Base-by-base conservation (phyloP, 1,140 invertebrate species). In the Tyrophagus putrescentiae region DNA sequence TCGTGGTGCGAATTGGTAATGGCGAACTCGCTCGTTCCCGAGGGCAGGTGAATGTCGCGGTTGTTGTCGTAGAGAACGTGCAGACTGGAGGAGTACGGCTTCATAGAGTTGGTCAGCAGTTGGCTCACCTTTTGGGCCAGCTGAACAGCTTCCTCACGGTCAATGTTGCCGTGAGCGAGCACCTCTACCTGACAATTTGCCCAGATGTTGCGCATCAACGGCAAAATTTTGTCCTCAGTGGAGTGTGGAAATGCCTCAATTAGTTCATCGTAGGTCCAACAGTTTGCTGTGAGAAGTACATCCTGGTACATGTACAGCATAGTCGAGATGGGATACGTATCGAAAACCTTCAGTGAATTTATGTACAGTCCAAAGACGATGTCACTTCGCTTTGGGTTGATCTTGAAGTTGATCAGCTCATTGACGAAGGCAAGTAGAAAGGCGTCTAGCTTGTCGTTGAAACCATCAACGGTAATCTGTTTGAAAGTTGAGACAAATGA, bases 381-480 rank as follows among this genome's bases (percentile, higher is more conserved):
- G 6, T 48, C 45, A 21, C 7, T 9, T 7, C 45, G 45, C 31
- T 7, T 21, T 9, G 45, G 45, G 31, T 18, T 48, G 7, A 18
- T 18, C 31, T 48, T 48, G 31, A 48, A 48, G 18, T 48, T 48
- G 45, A 48, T 6, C 45, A 48, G 21, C 31, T 48, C 45, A 21
- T 7, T 48, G 31, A 48, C 21, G 6, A 48, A 7, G 7, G 45
- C 21, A 48, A 25, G 31, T 21, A 48, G 21, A 48, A 48, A 48
- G 7, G 18, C 7, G 7, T 48, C 45, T 29, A 48, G 31, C 31
- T 48, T 48, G 18, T 48, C 45, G 21, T 48, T 48, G 45, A 48
- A 48, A 48, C 45, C 45, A 25, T 48, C 21, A 7, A 48, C 45
- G 7, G 31, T 48, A 48, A 48, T 48, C 45, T 48, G 45, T 7